Conservation (phyloP, 2,888 invertebrate species). For the Erannis defoliaria region DNA sequence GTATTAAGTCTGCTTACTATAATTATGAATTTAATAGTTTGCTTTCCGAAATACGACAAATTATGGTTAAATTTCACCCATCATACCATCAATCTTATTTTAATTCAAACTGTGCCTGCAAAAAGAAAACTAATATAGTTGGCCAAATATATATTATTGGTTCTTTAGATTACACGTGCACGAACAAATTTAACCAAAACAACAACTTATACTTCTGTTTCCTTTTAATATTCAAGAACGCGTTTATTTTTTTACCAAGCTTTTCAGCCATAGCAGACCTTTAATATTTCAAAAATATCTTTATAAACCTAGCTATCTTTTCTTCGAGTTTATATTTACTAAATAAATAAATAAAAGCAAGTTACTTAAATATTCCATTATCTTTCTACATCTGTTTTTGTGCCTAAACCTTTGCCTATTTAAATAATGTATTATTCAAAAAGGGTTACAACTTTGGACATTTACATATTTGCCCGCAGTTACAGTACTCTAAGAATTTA, state of each 20-base stretch:
- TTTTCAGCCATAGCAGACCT: constrained; percentile 26
- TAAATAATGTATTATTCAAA: constrained; percentile 21
- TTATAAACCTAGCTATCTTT: not conserved
- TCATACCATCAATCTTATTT: too few relatives aligned
- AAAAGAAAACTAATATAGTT: too few relatives aligned
- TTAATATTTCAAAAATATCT: constrained; percentile 3
- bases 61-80: not conserved
- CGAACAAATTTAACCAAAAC: too few relatives aligned
- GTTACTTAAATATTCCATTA: constrained; percentile 9
- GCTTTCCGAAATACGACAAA: not conserved
- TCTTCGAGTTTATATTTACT: not conserved
- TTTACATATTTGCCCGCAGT: constrained; percentile 6
- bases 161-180: too few relatives aligned
- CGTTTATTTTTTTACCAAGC: not conserved
- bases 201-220: not conserved
- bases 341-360: too few relatives aligned
- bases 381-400: not conserved
- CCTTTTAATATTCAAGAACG: not conserved
- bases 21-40: not conserved
- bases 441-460: constrained; percentile 8
- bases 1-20: not conserved
- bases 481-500: not conserved
- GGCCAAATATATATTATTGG: too few relatives aligned
- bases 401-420: constrained; percentile 11
- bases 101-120: too few relatives aligned